Evolutionary conservation across 2,113 vertebrate species (phyloP).

Genomic region (Daubentonia madagascariensis): DNA sequence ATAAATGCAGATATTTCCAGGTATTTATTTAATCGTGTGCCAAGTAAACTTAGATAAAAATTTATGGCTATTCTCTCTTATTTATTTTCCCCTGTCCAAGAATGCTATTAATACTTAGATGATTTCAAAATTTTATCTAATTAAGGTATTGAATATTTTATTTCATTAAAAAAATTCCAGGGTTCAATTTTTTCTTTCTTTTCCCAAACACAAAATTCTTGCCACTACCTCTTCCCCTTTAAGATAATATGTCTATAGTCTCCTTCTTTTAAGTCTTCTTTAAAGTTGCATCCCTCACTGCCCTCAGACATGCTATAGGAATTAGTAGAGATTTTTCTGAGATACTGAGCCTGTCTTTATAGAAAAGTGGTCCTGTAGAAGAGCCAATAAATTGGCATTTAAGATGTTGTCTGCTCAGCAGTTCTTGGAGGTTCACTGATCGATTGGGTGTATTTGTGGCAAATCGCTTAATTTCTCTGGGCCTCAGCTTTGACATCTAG

Average conservation of each 20-base stretch:
- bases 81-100: not conserved
- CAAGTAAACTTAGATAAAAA: not conserved
- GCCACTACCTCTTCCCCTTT: not conserved
- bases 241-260: not conserved
- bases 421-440: not conserved
- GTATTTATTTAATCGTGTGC: not conserved
- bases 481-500: not conserved
- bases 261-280: not conserved
- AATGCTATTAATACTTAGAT: not conserved
- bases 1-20: not conserved
- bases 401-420: not conserved
- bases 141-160: not conserved
- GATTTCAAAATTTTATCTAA: constrained; percentile 27
- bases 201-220: not conserved
- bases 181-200: not conserved
- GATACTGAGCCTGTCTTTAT: not conserved
- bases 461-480: not conserved
- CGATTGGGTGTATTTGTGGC: not conserved
- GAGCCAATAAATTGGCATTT: not conserved
- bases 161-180: not conserved
- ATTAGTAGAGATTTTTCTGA: not conserved
- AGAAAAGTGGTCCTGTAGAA: not conserved
- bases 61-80: not conserved
- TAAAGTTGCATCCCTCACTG: not conserved
- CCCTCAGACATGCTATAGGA: not conserved